A percentile compares a stretch with the other conserved stretches of the same genome.
These are phyloP conservation scores for Pseudopodoces humilis DNA, from an alignment of 2,113 vertebrate genomes.

Conservation along the genomic window DNA sequence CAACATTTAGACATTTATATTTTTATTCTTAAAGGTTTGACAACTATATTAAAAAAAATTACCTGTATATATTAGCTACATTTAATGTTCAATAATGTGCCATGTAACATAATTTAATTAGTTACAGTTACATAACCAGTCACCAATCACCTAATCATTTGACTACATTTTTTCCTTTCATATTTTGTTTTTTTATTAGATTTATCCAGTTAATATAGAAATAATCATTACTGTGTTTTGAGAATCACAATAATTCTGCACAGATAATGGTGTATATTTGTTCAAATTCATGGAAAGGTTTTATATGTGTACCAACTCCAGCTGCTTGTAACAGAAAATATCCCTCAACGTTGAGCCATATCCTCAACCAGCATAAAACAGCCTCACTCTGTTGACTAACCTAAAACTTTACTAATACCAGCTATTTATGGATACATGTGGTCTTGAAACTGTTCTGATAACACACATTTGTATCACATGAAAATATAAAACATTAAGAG, in stretches of 20 bases:
- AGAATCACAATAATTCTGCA: neutral
- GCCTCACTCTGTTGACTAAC: neutral
- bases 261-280: neutral
- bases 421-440: neutral
- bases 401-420: neutral
- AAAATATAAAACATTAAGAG: neutral
- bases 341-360: neutral
- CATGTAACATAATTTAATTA: neutral
- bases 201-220: neutral
- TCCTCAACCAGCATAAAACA: neutral
- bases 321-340: neutral
- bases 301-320: neutral
- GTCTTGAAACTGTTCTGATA: neutral
- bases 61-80: neutral
- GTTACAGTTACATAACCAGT: neutral
- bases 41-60: neutral
- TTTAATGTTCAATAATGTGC: neutral
- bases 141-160: neutral
- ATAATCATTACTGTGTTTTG: neutral
- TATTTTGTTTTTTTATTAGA: neutral
- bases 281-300: neutral
- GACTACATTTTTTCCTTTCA: neutral
- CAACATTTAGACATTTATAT: neutral
- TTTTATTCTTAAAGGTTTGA: neutral
- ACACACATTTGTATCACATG: neutral